Conservation (phyloP, 53 echinoderm and acorn worm species). For the Antedon mediterranea region DNA sequence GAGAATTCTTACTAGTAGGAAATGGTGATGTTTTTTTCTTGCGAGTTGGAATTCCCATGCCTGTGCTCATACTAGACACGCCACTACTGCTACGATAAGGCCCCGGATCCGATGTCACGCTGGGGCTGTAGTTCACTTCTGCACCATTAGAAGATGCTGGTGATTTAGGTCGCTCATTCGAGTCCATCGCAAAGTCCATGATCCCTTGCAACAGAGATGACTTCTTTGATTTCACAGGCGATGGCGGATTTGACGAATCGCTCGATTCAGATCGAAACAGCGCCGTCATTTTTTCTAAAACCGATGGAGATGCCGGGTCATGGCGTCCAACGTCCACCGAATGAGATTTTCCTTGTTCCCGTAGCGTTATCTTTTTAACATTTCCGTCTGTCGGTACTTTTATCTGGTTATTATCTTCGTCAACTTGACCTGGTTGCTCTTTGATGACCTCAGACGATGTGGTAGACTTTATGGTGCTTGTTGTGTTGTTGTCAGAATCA, state of each 20-base stretch:
- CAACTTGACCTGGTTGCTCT: background rate
- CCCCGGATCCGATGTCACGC: slow-evolving; percentile 81
- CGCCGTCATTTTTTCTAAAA: slow-evolving; percentile 79
- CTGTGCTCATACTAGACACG: slow-evolving; percentile 19
- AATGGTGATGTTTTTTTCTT: slow-evolving; percentile 83
- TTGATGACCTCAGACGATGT: slow-evolving; percentile 1
- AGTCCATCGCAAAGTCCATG: slow-evolving; percentile 71
- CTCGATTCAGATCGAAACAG: slow-evolving; percentile 84
- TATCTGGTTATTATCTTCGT: background rate
- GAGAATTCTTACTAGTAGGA: slow-evolving; percentile 43
- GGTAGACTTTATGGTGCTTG: slow-evolving; percentile 1
- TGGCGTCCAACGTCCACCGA: slow-evolving; percentile 5
- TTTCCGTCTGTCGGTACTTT: background rate
- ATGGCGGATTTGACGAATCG: slow-evolving; percentile 63
- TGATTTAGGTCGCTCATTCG: slow-evolving; percentile 12
- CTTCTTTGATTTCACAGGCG: slow-evolving; percentile 58
- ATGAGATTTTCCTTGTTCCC: background rate
- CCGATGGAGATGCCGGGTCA: slow-evolving; percentile 48
- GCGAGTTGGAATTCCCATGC: slow-evolving; percentile 74
- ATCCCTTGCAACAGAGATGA: slow-evolving; percentile 61
- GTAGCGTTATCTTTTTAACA: background rate
- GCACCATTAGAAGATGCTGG: slow-evolving; percentile 55
- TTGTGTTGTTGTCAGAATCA: slow-evolving; percentile 46
- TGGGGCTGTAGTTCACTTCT: slow-evolving; percentile 31
- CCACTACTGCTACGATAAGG: slow-evolving; percentile 46